A percentile compares a stretch with the other conserved stretches of the same genome.
phyloP scores from a whole-genome alignment of 2,797 vertebrate species.

The Pyrocephalus nanus region DNA sequence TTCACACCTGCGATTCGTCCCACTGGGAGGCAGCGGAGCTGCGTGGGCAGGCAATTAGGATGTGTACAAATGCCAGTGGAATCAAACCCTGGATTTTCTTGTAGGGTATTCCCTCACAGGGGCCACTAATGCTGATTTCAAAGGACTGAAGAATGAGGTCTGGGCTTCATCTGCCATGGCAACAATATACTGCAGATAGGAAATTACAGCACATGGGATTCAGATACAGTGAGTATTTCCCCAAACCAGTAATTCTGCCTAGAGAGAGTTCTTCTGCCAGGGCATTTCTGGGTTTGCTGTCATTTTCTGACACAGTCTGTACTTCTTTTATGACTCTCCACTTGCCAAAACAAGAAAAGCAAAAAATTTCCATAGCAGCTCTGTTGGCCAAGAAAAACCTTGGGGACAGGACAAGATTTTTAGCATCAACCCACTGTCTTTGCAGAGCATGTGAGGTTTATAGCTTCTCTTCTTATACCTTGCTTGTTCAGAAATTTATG shows the following conservation, averaged over 20 bases:
- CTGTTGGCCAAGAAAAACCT: background rate
- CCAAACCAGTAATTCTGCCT: slow-evolving; percentile 31
- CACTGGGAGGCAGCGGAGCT: background rate
- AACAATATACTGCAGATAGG: background rate
- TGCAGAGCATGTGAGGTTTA: background rate
- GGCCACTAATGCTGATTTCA: background rate
- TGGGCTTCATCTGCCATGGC: slow-evolving; percentile 14
- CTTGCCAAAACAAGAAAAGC: background rate
- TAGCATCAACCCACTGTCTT: background rate
- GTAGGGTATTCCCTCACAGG: slow-evolving; percentile 14
- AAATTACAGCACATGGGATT: slow-evolving; percentile 41
- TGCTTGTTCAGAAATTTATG: background rate
- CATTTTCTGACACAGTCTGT: slow-evolving; percentile 8
- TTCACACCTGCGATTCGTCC: background rate
- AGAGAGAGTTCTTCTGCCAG: background rate
- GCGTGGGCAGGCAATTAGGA: slow-evolving; percentile 25
- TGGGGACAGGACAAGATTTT: background rate
- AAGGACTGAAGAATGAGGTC: slow-evolving; percentile 12
- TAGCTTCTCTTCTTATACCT: background rate
- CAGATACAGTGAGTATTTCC: background rate
- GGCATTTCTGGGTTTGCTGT: background rate
- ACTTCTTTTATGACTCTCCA: slow-evolving; percentile 27
- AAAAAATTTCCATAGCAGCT: background rate
- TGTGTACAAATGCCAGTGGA: background rate
- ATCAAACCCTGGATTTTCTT: background rate